Base-by-base conservation (phyloP, 2,797 vertebrate species). In the Percopsis omiscomaycus region DNA sequence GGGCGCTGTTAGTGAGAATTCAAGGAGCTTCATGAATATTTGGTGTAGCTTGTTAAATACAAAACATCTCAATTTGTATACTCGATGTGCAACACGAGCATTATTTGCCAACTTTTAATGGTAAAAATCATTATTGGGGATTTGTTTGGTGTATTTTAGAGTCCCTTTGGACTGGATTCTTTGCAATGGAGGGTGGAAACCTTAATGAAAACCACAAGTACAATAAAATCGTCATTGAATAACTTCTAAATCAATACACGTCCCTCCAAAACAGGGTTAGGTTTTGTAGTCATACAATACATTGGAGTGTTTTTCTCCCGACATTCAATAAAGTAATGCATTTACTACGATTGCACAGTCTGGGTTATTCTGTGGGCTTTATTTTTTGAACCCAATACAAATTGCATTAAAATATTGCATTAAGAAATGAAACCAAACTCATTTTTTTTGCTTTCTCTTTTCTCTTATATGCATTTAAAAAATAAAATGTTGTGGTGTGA, bases 11-110 rank as follows among this genome's bases (percentile, higher is more conserved):
- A 79, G 61, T 30, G 58, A 49, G 61, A 77, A 69, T 85, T 83
- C 69, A 73, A 83, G 66, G 73, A 83, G 74, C 70, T 74, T 84
- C 66, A 66, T 65, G 75, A 80, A 78, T 73, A 76, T 81, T 74
- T 79, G 68, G 71, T 79, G 65, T 81, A 70, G 59, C 70, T 74
- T 75, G 71, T 83, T 69, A 69, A 80, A 67, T 69, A 60, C 52
- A 60, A 70, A 27, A 22, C 42, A 60, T 79, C 80, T 69, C 48
- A 55, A 8, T 57, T 69, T n/a, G 59, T 74, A 64, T 22, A 22
- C 60, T 61, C 52, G 45, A 57, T 60, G 70, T 59, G 46, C 57
- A 46, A 59, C 5, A 22, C 59, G 46, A 73, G 72, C 37, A 61
- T 32, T 16, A 30, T 64, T 66, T 56, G 61, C 32, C 37, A 66